phyloP scores from a whole-genome alignment of 2,797 vertebrate species.

The Glossophaga mutica region DNA sequence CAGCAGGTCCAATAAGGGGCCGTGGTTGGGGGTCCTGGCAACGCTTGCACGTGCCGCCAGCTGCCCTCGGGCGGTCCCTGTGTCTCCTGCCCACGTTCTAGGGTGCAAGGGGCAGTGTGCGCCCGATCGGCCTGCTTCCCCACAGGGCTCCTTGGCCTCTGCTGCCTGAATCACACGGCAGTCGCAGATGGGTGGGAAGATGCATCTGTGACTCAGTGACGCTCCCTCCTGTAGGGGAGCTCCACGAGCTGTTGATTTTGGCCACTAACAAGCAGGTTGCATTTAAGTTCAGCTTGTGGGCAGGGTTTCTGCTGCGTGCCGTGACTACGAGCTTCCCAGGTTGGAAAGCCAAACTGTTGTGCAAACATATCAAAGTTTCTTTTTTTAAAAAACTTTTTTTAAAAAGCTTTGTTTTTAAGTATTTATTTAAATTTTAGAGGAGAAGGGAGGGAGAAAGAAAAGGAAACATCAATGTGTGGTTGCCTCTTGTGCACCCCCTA shows the following conservation, averaged over 20 bases:
- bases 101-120: rapidly evolving
- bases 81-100: neutral
- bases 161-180: neutral
- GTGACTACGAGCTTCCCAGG: neutral
- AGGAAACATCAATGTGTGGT: no score
- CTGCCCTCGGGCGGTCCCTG: neutral
- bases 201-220: neutral
- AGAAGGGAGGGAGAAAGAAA: no score
- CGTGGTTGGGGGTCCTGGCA: neutral
- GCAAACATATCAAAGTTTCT: neutral
- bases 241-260: neutral
- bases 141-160: neutral
- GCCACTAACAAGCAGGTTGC: neutral
- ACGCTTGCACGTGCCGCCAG: rapidly evolving
- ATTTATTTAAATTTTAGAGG: no score
- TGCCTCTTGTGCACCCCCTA: no score
- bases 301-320: neutral
- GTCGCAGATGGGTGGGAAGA: no score
- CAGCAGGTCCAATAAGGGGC: neutral
- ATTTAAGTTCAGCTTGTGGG: neutral
- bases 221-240: rapidly evolving
- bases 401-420: no score
- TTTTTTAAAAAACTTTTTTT: no score
- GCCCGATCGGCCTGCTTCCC: neutral
- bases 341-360: neutral